Evolutionary conservation across 2,113 vertebrate species (phyloP).

Genomic region (Barbus barbus): DNA sequence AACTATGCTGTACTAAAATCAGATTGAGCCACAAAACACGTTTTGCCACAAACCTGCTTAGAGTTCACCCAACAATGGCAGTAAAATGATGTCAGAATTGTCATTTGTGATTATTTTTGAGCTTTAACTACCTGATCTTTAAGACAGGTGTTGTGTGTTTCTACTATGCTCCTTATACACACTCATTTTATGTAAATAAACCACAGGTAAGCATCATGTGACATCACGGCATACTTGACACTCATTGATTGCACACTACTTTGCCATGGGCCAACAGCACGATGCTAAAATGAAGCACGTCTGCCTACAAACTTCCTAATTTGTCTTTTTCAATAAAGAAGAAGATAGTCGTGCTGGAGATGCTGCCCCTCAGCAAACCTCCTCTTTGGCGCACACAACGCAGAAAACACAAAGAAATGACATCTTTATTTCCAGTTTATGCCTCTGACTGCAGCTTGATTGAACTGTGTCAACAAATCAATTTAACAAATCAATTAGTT

Average conservation of each 20-base stretch:
- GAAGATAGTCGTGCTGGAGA: neutral
- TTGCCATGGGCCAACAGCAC: slow-evolving; percentile 5
- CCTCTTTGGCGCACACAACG: neutral
- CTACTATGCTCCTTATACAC: neutral
- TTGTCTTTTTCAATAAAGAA: neutral
- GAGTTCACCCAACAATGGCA: too few species aligned
- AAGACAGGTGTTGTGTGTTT: too few species aligned
- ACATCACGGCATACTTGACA: neutral
- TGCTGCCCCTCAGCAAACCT: neutral
- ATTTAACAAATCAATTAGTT: too few species aligned
- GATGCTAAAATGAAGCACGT: neutral
- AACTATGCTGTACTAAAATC: too few species aligned
- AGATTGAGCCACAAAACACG: neutral
- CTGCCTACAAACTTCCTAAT: neutral
- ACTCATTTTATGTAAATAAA: neutral
- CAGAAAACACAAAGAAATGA: neutral
- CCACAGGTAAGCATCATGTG: neutral
- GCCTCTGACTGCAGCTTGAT: neutral
- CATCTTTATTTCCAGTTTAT: neutral
- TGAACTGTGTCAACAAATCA: neutral
- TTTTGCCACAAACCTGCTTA: too few species aligned
- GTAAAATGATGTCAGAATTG: too few species aligned
- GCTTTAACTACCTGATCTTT: neutral
- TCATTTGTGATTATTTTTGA: neutral
- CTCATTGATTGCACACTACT: neutral